Evolutionary conservation across 2,113 vertebrate genomes (phyloP), one percentile per base, ranked within the genome.

Genomic region (Myxocyprinus asiaticus): DNA sequence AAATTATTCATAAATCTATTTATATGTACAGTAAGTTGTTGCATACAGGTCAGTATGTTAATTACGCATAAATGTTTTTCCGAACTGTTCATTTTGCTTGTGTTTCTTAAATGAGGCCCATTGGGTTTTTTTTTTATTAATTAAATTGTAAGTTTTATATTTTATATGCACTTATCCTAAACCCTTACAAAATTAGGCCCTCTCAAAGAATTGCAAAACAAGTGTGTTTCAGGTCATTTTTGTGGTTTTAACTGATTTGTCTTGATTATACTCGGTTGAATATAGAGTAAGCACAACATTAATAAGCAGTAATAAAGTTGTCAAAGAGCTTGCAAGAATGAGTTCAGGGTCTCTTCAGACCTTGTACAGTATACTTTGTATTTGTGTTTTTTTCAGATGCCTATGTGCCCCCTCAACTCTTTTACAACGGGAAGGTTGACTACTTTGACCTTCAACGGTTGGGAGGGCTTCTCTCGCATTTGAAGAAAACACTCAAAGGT

Each of bases 401-500:
- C 0, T 98, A 97, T 68, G 91, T 99, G 9, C 97, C 97, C 0
- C 97, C 98, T 11, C 98, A 99, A 89, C 87, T 99, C 62, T 99
- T 99, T 91, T 99, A 98, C 89, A 99, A 99, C 1, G 98, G 97
- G 78, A 98, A 98, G 78, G 97, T 99, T 86, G 97, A 99, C 89
- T 99, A 98, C 90, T 99, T 98, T 59, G 98, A 99, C 88, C 94
- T 98, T 64, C 98, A 99, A 90, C 90, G 97, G 45, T 94, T 99
- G 0, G 98, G 98, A 4, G 98, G 98, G 5, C 96, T 99, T 50
- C 92, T 99, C 14, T 98, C 97, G n/a, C 98, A 99, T 83, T 91
- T 99, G 51, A 97, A 96, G 88, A 99, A 99, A 79, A 97, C 95
- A 0, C 92, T 99, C 14, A 99, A 96, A 97, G 98, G 96, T 95